Evolutionary conservation across 2,113 vertebrate species (phyloP).

Genomic region (Carollia perspicillata): DNA sequence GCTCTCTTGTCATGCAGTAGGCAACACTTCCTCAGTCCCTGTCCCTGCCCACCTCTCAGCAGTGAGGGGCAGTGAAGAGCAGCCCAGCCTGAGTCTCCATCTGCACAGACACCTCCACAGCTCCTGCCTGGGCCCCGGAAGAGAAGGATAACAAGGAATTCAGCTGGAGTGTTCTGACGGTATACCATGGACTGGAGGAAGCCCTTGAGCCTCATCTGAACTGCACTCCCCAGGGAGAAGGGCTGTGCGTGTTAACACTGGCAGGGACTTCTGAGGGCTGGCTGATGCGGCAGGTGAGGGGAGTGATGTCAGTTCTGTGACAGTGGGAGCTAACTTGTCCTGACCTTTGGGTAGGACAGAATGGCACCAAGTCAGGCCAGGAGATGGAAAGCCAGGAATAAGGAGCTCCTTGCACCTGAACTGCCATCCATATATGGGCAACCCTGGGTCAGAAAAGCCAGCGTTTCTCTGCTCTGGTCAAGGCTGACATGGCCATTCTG

Average conservation of each 20-base stretch:
- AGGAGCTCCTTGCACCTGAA: neutral
- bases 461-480: neutral
- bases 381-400: neutral
- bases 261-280: neutral
- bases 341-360: neutral
- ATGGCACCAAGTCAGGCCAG: neutral
- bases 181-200: neutral
- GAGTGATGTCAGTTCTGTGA: neutral
- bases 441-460: neutral
- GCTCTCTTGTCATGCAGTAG: accelerated
- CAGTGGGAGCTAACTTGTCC: neutral
- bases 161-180: neutral
- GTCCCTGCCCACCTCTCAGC: accelerated
- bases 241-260: neutral
- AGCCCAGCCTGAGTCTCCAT: accelerated
- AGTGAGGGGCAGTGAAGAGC: no score
- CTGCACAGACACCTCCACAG: neutral
- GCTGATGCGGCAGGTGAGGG: neutral
- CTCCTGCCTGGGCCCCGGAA: accelerated
- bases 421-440: neutral
- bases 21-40: no score
- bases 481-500: neutral
- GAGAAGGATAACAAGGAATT: neutral
- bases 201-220: neutral
- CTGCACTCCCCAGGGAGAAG: neutral